phyloP scores from a whole-genome alignment of 2,797 vertebrate species.

The Cuculus canorus region DNA sequence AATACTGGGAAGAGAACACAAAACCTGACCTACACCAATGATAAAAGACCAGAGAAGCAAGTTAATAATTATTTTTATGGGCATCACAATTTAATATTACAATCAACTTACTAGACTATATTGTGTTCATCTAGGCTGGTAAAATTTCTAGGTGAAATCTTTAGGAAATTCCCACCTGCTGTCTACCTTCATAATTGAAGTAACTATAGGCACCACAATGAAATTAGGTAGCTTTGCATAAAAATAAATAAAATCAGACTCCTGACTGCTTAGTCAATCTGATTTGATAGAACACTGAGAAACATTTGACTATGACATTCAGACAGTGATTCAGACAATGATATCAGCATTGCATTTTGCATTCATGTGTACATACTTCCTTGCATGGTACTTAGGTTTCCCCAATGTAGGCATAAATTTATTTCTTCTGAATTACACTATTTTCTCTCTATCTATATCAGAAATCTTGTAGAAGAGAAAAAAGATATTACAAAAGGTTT shows the following conservation, averaged over 20 bases:
- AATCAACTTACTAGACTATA: background rate
- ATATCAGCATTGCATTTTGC: background rate
- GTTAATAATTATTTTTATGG: background rate
- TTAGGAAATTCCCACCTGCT: background rate
- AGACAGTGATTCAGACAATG: background rate
- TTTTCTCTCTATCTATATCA: background rate
- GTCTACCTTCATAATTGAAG: background rate
- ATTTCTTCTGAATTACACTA: background rate
- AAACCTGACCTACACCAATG: background rate
- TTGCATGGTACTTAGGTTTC: background rate
- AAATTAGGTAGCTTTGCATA: background rate
- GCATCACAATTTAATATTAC: background rate
- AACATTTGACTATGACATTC: background rate
- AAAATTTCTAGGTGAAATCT: background rate
- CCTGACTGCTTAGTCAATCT: background rate
- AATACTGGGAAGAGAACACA: background rate
- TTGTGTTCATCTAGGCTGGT: background rate
- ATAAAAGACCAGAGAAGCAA: background rate
- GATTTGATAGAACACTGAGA: background rate
- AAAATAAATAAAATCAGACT: background rate
- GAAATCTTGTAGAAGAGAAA: background rate
- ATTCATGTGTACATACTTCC: background rate
- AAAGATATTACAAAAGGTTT: background rate
- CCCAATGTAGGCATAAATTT: accelerated
- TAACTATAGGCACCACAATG: background rate